phyloP scores from a whole-genome alignment of 2,113 vertebrate genomes.

The Nannobrachium achirus region DNA sequence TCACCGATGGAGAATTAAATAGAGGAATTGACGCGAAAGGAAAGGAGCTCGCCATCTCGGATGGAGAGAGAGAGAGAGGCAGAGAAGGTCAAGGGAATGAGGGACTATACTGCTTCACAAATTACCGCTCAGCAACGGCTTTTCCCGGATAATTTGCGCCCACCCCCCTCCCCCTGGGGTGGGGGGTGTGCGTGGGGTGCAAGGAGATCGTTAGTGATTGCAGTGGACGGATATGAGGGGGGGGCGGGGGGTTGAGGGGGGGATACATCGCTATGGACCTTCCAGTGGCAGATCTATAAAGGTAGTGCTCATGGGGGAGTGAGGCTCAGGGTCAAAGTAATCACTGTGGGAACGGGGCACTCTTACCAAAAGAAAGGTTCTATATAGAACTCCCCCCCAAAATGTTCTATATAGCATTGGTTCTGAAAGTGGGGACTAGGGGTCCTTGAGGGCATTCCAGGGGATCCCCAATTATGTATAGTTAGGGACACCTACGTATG shows the following conservation, averaged over 20 bases:
- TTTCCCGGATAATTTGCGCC: conserved; percentile 62
- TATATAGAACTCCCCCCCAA: too few species aligned
- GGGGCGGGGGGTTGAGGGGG: conserved; percentile 18
- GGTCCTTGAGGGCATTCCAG: too few species aligned
- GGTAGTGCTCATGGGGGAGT: conserved; percentile 40
- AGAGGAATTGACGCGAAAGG: conserved; percentile 46
- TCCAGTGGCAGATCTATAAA: conserved; percentile 55
- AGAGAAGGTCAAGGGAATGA: conserved; percentile 68
- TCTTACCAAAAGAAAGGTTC: too few species aligned
- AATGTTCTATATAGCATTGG: too few species aligned
- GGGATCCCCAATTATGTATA: too few species aligned
- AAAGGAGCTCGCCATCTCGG: conserved; percentile 38
- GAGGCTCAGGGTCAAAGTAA: conserved; percentile 32
- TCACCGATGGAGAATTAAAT: conserved; percentile 45
- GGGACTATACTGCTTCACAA: conserved; percentile 51
- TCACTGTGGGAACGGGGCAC: not conserved
- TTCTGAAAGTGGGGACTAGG: too few species aligned
- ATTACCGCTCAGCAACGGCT: conserved; percentile 59
- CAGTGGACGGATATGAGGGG: conserved; percentile 62
- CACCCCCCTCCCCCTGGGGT: not conserved
- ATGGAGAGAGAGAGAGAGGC: conserved; percentile 25
- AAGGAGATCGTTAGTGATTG: conserved; percentile 59
- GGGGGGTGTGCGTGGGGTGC: conserved; percentile 20
- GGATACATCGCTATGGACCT: conserved; percentile 58
- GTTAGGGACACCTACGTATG: too few species aligned